These are phyloP conservation scores for Megastigmus dorsalis DNA, from an alignment of 2,888 invertebrate genomes.

Conservation along the genomic window DNA sequence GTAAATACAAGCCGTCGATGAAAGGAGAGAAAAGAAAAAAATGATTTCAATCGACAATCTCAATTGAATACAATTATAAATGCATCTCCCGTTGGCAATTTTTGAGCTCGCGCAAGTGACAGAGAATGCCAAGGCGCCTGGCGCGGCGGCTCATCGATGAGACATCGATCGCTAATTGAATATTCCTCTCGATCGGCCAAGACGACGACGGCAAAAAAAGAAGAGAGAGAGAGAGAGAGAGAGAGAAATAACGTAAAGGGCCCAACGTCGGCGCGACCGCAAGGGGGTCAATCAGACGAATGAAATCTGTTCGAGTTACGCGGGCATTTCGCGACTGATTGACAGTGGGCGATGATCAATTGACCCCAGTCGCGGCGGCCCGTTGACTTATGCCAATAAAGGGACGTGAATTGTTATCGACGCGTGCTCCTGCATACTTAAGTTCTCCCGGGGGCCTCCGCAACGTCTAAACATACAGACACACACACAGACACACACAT, in stretches of 20 bases:
- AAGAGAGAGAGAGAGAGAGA: constrained; percentile 59
- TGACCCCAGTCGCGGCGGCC: constrained; percentile 64
- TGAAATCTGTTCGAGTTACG: constrained; percentile 70
- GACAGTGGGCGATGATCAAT: constrained; percentile 73
- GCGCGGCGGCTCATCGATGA: neutral
- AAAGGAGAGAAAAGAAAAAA: too few species aligned
- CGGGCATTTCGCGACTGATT: constrained; percentile 66
- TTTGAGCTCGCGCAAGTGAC: neutral
- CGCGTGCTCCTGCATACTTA: constrained; percentile 69
- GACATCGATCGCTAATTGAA: constrained; percentile 38
- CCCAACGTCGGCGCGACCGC: constrained; percentile 48
- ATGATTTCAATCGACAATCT: too few species aligned
- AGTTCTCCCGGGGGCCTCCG: constrained; percentile 62
- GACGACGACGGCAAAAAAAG: neutral
- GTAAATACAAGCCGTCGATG: too few species aligned
- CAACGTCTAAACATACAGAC: neutral
- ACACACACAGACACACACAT: neutral
- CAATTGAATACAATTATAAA: neutral
- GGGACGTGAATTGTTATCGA: constrained; percentile 69
- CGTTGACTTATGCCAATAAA: constrained; percentile 70
- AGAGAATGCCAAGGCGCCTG: constrained; percentile 1
- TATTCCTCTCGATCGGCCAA: neutral
- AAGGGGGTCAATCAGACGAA: constrained; percentile 71
- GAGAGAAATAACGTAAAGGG: constrained; percentile 60
- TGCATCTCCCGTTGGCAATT: neutral